Base-by-base conservation (phyloP, 2,888 invertebrate genomes). In the Tipula helvola region DNA sequence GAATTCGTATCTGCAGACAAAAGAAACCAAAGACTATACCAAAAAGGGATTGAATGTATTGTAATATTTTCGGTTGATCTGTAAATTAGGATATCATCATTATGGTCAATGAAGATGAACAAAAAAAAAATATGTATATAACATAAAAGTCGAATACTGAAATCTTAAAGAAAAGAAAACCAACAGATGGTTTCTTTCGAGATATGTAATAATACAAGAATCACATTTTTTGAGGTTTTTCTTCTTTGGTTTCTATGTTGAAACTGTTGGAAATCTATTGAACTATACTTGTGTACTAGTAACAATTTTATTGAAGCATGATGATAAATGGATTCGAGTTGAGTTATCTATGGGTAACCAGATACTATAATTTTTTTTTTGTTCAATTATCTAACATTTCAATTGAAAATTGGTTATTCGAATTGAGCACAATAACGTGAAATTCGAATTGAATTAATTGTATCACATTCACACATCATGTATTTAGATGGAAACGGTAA, bases 81-180 rank as follows among this genome's bases (percentile, higher is more conserved):
- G 85, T 85, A 85, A 85, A 85, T 85, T 85, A 85, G 85, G 85
- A 85, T 85, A 85, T 85, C 85, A 85, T 85, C 85, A 85, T 85
- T 85, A 85, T 85, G 41, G 41, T 42, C 85, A 85, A 85, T 42
- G 42, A 41, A 85, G 85, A 71, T 28, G 71, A 71, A 71, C 71
- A 71, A 71, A 71, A 71, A 71, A 8, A 71, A 44, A 44, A 28
- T 12, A 8, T 71, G 71, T 71, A 10, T 71, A 71, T 71, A 71
- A 71, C 28, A 71, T 71, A 71, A 71, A 71, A 71, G 71, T 71
- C 71, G 71, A 71, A 71, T 71, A 71, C 28, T 71, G 71, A 71
- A 71, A 71, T 71, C 71, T 71, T 71, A 71, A 71, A 71, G 71
- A 71, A 71, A 71, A 71, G 71, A 28, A 71, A 71, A 71, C 71